Evolutionary conservation across 2,888 invertebrate genomes (phyloP).

Genomic region (Aphelenchoides bicaudatus): DNA sequence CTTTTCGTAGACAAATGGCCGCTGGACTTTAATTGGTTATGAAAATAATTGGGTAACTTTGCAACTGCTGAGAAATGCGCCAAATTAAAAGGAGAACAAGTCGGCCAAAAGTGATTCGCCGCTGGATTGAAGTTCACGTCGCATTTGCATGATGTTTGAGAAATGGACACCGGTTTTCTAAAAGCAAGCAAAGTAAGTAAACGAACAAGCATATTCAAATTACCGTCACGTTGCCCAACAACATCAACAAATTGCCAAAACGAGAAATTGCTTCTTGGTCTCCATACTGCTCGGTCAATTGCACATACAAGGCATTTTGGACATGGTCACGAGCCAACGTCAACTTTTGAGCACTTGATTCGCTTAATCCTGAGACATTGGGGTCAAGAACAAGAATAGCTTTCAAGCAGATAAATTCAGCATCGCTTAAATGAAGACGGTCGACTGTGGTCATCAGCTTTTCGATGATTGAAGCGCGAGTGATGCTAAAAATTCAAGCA

Average conservation of each 20-base stretch:
- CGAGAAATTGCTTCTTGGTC: slow-evolving; percentile 41
- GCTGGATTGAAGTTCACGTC: no score
- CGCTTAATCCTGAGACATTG: slow-evolving; percentile 39
- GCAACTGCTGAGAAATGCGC: no score
- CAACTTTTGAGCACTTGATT: slow-evolving; percentile 28
- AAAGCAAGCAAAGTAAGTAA: slow-evolving; percentile 24
- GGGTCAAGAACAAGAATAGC: slow-evolving; percentile 57
- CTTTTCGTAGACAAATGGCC: no score
- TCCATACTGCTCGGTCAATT: slow-evolving; percentile 33
- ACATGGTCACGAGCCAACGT: slow-evolving; percentile 47
- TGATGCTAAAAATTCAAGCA: slow-evolving; percentile 40
- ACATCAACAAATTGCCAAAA: slow-evolving; percentile 49
- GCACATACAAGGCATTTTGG: slow-evolving; percentile 50
- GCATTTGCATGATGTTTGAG: slow-evolving; percentile 31
- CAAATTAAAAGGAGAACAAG: no score
- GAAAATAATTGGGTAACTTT: no score
- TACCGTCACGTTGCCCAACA: slow-evolving; percentile 51
- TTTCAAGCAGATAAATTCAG: slow-evolving; percentile 52
- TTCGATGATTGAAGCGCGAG: slow-evolving; percentile 36
- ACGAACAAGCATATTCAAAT: slow-evolving; percentile 17
- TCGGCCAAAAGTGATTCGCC: no score
- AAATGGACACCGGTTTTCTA: slow-evolving; percentile 46
- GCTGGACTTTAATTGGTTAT: no score
- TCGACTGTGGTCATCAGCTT: slow-evolving; percentile 26
- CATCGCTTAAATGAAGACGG: slow-evolving; percentile 39